A percentile compares a stretch with the other conserved stretches of the same genome.
These are phyloP conservation scores for Rhombomys opimus DNA, from an alignment of 2,113 vertebrate genomes.

Conservation along the genomic window DNA sequence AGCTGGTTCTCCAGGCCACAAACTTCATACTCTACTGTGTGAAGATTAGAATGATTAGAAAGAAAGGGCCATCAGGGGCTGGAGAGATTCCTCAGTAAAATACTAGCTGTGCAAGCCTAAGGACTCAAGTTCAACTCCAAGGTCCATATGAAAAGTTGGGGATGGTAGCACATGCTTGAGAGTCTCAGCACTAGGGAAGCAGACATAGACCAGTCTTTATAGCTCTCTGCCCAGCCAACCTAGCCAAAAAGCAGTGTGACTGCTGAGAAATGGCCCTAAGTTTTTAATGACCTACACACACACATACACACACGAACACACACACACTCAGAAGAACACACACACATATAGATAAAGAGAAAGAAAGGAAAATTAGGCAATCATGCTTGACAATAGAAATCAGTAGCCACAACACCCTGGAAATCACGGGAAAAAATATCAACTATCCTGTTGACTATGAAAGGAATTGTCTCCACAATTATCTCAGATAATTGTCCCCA, in stretches of 20 bases:
- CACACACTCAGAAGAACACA: neutral
- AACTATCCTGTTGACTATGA: neutral
- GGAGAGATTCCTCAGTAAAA: neutral
- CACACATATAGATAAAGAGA: neutral
- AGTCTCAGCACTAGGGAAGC: neutral
- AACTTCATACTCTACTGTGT: neutral
- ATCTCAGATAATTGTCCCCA: neutral
- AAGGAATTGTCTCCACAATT: too few relatives aligned
- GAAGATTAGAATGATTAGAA: neutral
- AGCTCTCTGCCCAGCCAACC: neutral
- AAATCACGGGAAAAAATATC: constrained; percentile 1
- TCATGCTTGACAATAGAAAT: neutral
- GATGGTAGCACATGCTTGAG: neutral
- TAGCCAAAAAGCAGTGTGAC: neutral
- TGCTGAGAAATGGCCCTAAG: neutral
- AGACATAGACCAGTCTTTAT: neutral
- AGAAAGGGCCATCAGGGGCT: neutral
- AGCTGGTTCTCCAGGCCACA: neutral
- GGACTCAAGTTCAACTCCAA: neutral
- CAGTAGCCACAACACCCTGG: neutral
- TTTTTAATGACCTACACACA: too few relatives aligned
- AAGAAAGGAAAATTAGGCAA: neutral
- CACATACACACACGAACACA: too few relatives aligned
- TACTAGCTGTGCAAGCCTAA: neutral
- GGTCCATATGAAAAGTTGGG: neutral